A percentile compares a stretch with the other conserved stretches of the same genome.
Evolutionary conservation across 2,797 vertebrate genomes (phyloP).

Genomic region (Melanotaenia maccullochi): DNA sequence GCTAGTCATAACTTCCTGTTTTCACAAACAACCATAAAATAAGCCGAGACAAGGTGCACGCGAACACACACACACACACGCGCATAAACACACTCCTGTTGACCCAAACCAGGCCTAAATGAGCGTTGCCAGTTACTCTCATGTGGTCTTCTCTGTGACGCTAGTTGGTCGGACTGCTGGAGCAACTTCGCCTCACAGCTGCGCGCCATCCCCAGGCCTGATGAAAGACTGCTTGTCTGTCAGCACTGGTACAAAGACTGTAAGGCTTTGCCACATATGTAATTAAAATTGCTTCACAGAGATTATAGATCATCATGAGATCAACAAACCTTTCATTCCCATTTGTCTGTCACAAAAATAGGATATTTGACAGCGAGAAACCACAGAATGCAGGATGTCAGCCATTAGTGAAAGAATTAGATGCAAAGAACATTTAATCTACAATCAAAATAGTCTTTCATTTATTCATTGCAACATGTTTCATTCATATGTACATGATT

Average conservation of each 20-base stretch:
- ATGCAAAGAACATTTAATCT: conserved; percentile 76
- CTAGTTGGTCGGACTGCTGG: conserved; percentile 66
- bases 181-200: conserved; percentile 76
- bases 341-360: conserved; percentile 62
- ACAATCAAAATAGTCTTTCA: conserved; percentile 69
- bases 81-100: conserved; percentile 62
- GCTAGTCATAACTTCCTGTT: conserved; percentile 83
- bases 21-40: conserved; percentile 76
- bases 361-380: conserved; percentile 58
- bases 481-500: conserved; percentile 71
- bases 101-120: conserved; percentile 74
- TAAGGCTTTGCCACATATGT: conserved; percentile 70
- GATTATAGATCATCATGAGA: conserved; percentile 72
- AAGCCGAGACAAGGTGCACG: conserved; percentile 58
- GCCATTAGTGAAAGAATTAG: conserved; percentile 43
- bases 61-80: conserved; percentile 38
- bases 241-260: conserved; percentile 61
- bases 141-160: conserved; percentile 79
- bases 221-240: conserved; percentile 78
- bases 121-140: conserved; percentile 72
- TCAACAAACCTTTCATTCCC: conserved; percentile 64
- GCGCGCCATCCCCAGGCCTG: conserved; percentile 73
- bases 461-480: conserved; percentile 58
- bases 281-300: conserved; percentile 74
- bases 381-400: conserved; percentile 54